These are phyloP conservation scores for Arge pagana DNA, from an alignment of 2,888 invertebrate species.

Conservation along the genomic window DNA sequence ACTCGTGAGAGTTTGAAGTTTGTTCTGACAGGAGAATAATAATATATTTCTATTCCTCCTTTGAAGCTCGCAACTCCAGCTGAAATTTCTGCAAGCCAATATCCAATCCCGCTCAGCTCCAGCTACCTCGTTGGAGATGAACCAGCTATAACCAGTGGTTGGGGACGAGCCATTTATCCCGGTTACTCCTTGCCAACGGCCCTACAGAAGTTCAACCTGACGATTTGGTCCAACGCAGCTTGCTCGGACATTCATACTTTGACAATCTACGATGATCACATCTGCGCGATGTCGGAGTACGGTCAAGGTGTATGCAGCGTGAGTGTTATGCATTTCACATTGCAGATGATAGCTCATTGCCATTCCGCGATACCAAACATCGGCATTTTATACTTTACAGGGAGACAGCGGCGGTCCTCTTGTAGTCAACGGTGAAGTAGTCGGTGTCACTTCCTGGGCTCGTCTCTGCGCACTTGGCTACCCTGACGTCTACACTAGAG, in stretches of 20 bases:
- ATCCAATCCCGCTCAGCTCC: neutral
- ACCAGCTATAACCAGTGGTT: conserved; percentile 1
- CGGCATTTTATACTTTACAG: no score
- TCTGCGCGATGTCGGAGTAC: conserved; percentile 1
- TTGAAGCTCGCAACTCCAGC: neutral
- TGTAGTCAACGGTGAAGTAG: conserved; percentile 22
- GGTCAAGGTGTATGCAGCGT: conserved; percentile 15
- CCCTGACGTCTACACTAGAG: conserved; percentile 41
- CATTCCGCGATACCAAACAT: no score
- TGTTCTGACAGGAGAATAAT: neutral
- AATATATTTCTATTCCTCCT: neutral
- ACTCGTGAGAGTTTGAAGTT: neutral
- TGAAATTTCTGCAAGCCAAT: neutral
- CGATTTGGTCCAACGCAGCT: neutral
- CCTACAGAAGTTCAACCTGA: conserved; percentile 10
- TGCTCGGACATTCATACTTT: conserved; percentile 6
- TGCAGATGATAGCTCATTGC: no score
- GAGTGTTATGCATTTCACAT: no score
- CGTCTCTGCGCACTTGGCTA: conserved; percentile 36
- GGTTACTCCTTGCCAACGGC: neutral
- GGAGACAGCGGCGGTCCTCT: conserved; percentile 39
- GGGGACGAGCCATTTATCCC: conserved; percentile 8
- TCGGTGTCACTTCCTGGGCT: conserved; percentile 43
- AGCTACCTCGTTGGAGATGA: neutral
- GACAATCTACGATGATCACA: conserved; percentile 6